These are phyloP conservation scores for Drosophila yakuba DNA, from an alignment of 1,140 invertebrate species.

Conservation along the genomic window DNA sequence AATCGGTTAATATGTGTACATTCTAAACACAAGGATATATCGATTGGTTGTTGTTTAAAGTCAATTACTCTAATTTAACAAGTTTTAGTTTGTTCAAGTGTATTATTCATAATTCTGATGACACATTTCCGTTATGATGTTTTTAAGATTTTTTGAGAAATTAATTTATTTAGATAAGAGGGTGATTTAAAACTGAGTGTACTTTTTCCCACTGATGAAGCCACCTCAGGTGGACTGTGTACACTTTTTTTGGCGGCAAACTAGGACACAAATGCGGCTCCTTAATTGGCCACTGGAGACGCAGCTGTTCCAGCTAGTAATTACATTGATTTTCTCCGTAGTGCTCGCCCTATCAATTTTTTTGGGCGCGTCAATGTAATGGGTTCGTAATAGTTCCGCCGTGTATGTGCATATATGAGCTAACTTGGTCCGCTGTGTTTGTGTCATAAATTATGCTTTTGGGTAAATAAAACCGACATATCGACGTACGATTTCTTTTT, in stretches of 20 bases:
- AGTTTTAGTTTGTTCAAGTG: no score
- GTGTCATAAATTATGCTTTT: constrained; percentile 74
- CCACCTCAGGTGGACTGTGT: constrained; percentile 1
- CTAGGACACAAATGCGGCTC: constrained; percentile 22
- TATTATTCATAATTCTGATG: no score
- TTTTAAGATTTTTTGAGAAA: no score
- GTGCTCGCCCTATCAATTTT: constrained; percentile 64
- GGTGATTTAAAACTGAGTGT: neutral
- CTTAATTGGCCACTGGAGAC: constrained; percentile 57
- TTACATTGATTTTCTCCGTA: constrained; percentile 75
- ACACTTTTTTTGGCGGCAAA: constrained; percentile 52
- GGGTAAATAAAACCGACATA: constrained; percentile 47
- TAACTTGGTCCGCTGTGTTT: constrained; percentile 42
- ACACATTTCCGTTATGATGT: no score
- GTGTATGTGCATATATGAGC: constrained; percentile 12
- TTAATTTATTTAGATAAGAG: no score
- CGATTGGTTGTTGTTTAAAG: neutral
- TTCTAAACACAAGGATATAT: neutral
- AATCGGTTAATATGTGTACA: neutral
- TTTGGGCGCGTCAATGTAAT: constrained; percentile 72
- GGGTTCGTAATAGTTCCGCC: constrained; percentile 57
- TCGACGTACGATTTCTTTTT: constrained; percentile 46
- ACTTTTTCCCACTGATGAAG: neutral
- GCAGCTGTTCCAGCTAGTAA: constrained; percentile 41
- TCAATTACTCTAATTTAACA: no score